These are phyloP conservation scores for Halichoeres trimaculatus DNA, from an alignment of 2,113 vertebrate genomes.

Conservation along the genomic window DNA sequence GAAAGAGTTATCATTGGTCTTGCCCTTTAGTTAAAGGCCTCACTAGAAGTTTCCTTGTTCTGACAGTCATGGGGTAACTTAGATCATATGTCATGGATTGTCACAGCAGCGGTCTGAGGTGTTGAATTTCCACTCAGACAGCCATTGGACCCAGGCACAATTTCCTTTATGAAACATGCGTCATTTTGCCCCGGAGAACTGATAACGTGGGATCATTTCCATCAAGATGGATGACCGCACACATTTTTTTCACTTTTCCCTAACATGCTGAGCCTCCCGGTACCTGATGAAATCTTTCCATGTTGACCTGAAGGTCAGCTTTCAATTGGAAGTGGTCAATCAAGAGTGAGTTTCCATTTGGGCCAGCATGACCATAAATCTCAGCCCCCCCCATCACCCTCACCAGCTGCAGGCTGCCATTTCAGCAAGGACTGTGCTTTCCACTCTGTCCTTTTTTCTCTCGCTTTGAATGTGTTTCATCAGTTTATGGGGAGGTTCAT, in stretches of 20 bases:
- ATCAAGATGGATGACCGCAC: conserved; percentile 70
- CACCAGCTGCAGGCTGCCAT: conserved; percentile 45
- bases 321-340: conserved; percentile 83
- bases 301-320: conserved; percentile 76
- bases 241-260: conserved; percentile 40
- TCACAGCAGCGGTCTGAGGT: conserved; percentile 6
- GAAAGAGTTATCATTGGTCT: too few species aligned
- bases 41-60: too few species aligned
- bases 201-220: conserved; percentile 66
- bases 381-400: conserved; percentile 30
- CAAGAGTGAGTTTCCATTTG: conserved; percentile 78
- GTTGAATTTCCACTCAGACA: conserved; percentile 17
- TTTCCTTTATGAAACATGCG: conserved; percentile 39
- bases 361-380: conserved; percentile 76
- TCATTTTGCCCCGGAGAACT: conserved; percentile 41
- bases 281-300: conserved; percentile 77
- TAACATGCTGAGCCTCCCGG: conserved; percentile 39
- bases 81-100: background rate
- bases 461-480: conserved; percentile 20
- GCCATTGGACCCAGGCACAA: background rate
- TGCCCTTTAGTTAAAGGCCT: too few species aligned
- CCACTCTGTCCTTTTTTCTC: conserved; percentile 16
- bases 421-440: conserved; percentile 49
- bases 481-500: conserved; percentile 27
- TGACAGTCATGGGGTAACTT: background rate